These are phyloP conservation scores for Teleogryllus occipitalis DNA, from an alignment of 1,140 invertebrate genomes.

Conservation along the genomic window DNA sequence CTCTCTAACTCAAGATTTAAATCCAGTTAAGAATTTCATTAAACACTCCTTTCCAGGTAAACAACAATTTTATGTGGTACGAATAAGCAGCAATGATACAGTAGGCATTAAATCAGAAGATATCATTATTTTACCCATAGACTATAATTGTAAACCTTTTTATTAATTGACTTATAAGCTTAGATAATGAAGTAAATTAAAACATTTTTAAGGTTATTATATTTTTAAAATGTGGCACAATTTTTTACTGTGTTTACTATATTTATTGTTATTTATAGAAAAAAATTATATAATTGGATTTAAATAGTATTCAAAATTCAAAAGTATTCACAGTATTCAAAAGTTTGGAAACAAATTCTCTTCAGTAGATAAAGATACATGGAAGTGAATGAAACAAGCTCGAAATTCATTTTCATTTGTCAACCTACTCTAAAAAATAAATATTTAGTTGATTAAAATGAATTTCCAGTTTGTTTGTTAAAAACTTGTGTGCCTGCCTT, in stretches of 20 bases:
- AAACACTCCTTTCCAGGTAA: slow-evolving; percentile 36
- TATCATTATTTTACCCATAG: neutral
- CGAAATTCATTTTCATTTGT: too few species aligned
- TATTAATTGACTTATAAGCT: neutral
- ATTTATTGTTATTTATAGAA: too few species aligned
- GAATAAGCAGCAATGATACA: neutral
- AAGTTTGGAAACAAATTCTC: too few species aligned
- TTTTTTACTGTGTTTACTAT: neutral
- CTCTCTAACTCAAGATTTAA: slow-evolving; percentile 20
- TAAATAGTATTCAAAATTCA: too few species aligned
- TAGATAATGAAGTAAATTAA: neutral
- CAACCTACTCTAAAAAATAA: too few species aligned
- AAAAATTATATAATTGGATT: too few species aligned
- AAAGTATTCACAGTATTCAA: too few species aligned
- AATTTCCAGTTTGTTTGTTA: too few species aligned
- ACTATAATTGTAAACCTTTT: neutral
- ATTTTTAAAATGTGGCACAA: neutral
- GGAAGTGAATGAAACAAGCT: too few species aligned
- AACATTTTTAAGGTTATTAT: neutral
- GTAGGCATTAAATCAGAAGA: neutral
- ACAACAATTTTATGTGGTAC: neutral
- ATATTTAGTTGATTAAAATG: too few species aligned
- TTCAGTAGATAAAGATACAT: too few species aligned
- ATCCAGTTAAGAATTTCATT: slow-evolving; percentile 38
- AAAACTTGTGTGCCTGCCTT: too few species aligned